phyloP scores from a whole-genome alignment of 2,797 vertebrate genomes.

The Channa striata region DNA sequence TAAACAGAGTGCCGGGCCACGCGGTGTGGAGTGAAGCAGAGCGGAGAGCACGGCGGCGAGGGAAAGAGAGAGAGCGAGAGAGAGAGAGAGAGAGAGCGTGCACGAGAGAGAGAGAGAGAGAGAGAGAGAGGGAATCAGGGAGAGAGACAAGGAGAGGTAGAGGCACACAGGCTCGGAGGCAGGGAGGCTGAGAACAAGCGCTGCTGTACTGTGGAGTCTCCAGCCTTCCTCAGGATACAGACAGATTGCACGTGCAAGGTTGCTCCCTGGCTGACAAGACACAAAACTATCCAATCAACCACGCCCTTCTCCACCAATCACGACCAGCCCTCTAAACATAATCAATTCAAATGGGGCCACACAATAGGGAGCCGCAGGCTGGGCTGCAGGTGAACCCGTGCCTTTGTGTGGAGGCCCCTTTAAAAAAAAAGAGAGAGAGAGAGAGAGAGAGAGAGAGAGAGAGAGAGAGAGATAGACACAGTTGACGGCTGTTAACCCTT shows the following conservation, averaged over 20 bases:
- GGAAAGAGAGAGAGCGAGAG: slow-evolving; percentile 69
- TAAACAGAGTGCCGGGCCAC: slow-evolving; percentile 92
- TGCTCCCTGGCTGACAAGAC: slow-evolving; percentile 94
- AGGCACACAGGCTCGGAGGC: slow-evolving; percentile 63
- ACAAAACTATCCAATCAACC: slow-evolving; percentile 97
- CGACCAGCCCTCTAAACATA: slow-evolving; percentile 92
- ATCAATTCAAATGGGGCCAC: slow-evolving; percentile 89
- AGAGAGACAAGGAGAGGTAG: slow-evolving; percentile 48
- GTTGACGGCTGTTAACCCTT: slow-evolving; percentile 92
- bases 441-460: slow-evolving; percentile 70
- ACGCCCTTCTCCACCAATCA: slow-evolving; percentile 98
- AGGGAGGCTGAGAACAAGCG: slow-evolving; percentile 71
- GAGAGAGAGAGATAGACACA: slow-evolving; percentile 76
- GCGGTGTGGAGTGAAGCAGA: slow-evolving; percentile 85
- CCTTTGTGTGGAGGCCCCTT: slow-evolving; percentile 86
- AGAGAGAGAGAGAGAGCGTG: slow-evolving; percentile 54
- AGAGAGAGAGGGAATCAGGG: slow-evolving; percentile 43
- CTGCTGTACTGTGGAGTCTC: slow-evolving; percentile 87
- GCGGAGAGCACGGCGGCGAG: slow-evolving; percentile 75
- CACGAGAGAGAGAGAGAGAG: slow-evolving; percentile 49
- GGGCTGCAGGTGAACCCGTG: slow-evolving; percentile 92
- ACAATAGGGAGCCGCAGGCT: slow-evolving; percentile 87
- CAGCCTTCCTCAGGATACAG: slow-evolving; percentile 91
- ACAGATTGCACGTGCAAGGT: slow-evolving; percentile 93
- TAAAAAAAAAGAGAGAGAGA: slow-evolving; percentile 62